phyloP scores from a whole-genome alignment of 2,113 vertebrate species.

The Bettongia penicillata region DNA sequence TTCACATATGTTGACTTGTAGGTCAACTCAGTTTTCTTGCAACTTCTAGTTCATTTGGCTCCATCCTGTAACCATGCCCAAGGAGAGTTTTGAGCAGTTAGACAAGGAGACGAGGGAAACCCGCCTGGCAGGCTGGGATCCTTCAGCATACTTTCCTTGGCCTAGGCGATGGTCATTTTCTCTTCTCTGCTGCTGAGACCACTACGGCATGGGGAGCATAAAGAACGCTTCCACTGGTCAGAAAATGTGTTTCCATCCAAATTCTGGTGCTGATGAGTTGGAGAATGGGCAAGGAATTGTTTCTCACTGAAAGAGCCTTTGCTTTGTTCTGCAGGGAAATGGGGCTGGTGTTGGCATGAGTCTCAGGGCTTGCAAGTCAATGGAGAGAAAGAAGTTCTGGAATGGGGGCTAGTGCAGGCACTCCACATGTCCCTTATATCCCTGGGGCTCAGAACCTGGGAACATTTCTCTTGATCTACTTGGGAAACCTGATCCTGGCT shows the following conservation, averaged over 20 bases:
- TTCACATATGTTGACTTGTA: not conserved
- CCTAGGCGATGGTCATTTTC: not conserved
- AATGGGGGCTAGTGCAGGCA: not conserved
- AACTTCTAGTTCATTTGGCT: not conserved
- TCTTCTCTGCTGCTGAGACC: not conserved
- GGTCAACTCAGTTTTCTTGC: not conserved
- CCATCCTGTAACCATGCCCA: not conserved
- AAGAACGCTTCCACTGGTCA: not conserved
- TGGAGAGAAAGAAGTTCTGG: no score
- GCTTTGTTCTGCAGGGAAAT: not conserved
- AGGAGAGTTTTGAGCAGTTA: not conserved
- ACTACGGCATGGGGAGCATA: not conserved
- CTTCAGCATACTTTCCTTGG: not conserved
- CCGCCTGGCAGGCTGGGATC: fast-evolving
- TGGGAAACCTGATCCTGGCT: no score
- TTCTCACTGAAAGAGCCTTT: not conserved
- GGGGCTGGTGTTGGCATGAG: not conserved
- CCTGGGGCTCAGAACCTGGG: not conserved
- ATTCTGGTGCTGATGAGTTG: not conserved
- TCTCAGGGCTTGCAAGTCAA: not conserved
- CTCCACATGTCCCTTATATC: not conserved
- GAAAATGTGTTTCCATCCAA: not conserved
- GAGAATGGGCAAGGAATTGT: not conserved
- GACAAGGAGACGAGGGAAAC: not conserved
- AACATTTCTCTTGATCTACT: not conserved